Conservation (phyloP, 2,888 invertebrate genomes). For the Aporophyla lueneburgensis region DNA sequence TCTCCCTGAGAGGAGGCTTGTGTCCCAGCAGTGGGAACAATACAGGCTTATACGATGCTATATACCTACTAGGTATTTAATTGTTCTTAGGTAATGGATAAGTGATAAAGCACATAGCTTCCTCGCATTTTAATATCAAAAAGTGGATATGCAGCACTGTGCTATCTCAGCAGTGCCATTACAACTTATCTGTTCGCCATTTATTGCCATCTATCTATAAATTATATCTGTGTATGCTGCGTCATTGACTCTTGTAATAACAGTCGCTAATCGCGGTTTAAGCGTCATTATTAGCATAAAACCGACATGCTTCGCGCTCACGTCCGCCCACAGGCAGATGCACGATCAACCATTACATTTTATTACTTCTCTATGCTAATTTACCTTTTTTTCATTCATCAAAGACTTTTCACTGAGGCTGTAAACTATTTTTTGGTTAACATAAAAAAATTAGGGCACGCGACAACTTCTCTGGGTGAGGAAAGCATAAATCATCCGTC, state of each 20-base stretch:
- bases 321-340: slow-evolving; percentile 86
- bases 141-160: background rate
- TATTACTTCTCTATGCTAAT: slow-evolving; percentile 86
- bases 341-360: slow-evolving; percentile 72
- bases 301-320: slow-evolving; percentile 76
- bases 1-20: too few relatives aligned
- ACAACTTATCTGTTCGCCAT: slow-evolving; percentile 42
- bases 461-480: slow-evolving; percentile 73
- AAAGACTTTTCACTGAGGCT: slow-evolving; percentile 70
- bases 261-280: slow-evolving; percentile 74
- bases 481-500: slow-evolving; percentile 67
- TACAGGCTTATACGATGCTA: too few relatives aligned
- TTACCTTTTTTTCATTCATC: slow-evolving; percentile 72
- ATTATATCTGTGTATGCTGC: slow-evolving; percentile 48
- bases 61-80: background rate
- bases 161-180: slow-evolving; percentile 39
- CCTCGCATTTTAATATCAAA: background rate
- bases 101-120: slow-evolving; percentile 1
- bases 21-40: too few relatives aligned
- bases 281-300: slow-evolving; percentile 84
- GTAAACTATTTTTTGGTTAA: slow-evolving; percentile 78
- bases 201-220: slow-evolving; percentile 56
- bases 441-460: slow-evolving; percentile 86
- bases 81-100: background rate
- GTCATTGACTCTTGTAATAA: slow-evolving; percentile 70